Evolutionary conservation across 2,888 invertebrate species (phyloP).

Genomic region (Melangyna quadrimaculata): DNA sequence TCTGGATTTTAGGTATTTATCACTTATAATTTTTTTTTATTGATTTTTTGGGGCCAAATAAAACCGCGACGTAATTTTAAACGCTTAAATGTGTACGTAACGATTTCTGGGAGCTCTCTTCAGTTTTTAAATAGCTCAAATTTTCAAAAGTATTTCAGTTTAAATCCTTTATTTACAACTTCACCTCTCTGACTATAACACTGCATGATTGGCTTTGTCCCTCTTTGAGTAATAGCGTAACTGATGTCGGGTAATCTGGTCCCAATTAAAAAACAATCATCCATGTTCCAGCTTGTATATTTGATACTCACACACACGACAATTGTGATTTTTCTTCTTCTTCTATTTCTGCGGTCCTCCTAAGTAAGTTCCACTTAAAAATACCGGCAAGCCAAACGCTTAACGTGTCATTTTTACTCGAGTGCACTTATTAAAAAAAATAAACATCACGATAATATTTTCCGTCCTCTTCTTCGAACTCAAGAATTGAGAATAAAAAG

Average conservation of each 20-base stretch:
- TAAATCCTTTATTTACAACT: neutral
- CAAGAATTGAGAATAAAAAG: slow-evolving; percentile 4
- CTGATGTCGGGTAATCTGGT: slow-evolving; percentile 53
- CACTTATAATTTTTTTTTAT: no score
- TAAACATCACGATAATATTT: slow-evolving; percentile 20
- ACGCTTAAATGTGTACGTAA: no score
- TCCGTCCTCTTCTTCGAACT: slow-evolving; percentile 31
- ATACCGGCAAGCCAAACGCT: slow-evolving; percentile 53
- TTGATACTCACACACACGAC: slow-evolving; percentile 40
- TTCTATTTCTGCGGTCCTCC: slow-evolving; percentile 8
- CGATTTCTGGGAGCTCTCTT: no score
- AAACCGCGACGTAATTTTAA: no score
- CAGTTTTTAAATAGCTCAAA: no score
- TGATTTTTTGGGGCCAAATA: no score
- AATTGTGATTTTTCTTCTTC: slow-evolving; percentile 45
- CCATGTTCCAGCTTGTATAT: slow-evolving; percentile 33
- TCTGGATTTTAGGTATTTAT: no score
- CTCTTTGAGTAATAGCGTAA: slow-evolving; percentile 33
- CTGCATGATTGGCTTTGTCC: slow-evolving; percentile 5
- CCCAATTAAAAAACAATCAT: slow-evolving; percentile 62
- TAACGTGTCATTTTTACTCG: slow-evolving; percentile 68
- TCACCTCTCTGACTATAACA: neutral
- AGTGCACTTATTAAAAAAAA: slow-evolving; percentile 43
- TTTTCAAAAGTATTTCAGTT: neutral
- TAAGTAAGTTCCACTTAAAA: slow-evolving; percentile 28